Evolutionary conservation across 2,797 vertebrate genomes (phyloP).

Genomic region (Pteronotus mesoamericanus): DNA sequence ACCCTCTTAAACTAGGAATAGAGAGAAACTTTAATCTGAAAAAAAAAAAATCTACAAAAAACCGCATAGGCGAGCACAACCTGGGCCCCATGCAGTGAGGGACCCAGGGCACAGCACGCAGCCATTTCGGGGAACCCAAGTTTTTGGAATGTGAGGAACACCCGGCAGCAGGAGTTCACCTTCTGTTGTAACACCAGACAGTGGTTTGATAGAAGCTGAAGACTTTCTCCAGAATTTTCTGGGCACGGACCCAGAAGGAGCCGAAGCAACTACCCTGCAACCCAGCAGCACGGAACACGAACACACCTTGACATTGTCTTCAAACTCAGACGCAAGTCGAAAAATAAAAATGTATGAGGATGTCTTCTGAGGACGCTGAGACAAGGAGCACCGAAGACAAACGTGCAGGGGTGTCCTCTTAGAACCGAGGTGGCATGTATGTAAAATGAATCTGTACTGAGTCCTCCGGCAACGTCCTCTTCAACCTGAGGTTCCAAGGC

Average conservation of each 20-base stretch:
- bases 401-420: background rate
- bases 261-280: background rate
- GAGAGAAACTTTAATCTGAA: background rate
- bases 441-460: background rate
- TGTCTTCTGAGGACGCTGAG: background rate
- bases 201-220: background rate
- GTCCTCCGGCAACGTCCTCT: background rate
- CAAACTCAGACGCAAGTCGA: background rate
- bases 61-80: too few species aligned
- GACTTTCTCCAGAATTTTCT: background rate
- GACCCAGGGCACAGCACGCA: background rate
- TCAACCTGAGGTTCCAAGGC: background rate
- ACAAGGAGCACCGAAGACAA: background rate
- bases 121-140: background rate
- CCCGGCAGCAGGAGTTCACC: background rate
- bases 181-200: too few species aligned
- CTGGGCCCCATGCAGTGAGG: too few species aligned
- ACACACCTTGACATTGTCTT: too few species aligned
- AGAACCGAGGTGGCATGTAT: background rate
- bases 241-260: background rate
- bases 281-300: background rate
- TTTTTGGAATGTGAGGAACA: too few species aligned
- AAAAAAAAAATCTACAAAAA: background rate
- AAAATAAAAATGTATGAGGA: background rate
- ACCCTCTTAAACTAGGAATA: background rate